Evolutionary conservation across 64 coral and sea anemone species (phyloP).

Genomic region (Orbicella faveolata): DNA sequence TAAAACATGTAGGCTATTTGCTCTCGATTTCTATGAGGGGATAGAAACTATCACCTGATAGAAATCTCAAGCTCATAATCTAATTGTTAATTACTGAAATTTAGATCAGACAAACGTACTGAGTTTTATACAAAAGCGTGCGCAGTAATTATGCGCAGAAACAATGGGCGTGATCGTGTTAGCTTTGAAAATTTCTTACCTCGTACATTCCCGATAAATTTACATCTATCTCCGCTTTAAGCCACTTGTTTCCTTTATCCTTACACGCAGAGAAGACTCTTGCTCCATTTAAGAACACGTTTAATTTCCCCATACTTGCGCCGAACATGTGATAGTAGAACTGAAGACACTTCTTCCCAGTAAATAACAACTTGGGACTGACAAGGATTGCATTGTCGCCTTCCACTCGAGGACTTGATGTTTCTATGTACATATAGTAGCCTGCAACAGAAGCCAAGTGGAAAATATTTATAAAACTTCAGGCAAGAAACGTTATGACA

Average conservation of each 20-base stretch:
- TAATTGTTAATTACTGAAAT: neutral
- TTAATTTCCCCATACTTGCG: conserved; percentile 10
- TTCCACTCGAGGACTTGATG: conserved; percentile 11
- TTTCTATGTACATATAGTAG: conserved; percentile 51
- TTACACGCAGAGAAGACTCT: neutral
- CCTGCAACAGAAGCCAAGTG: neutral
- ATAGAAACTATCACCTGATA: too few species aligned
- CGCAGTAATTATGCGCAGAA: too few species aligned
- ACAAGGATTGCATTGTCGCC: conserved; percentile 37
- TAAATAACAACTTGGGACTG: neutral
- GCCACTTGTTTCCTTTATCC: conserved; percentile 37
- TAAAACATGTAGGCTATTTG: too few species aligned
- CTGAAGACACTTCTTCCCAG: conserved; percentile 5
- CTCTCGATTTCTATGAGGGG: too few species aligned
- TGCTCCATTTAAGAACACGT: neutral
- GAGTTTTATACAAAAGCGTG: too few species aligned
- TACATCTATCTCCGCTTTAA: neutral
- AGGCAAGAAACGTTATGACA: too few species aligned
- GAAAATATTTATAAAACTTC: too few species aligned
- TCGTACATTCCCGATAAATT: neutral
- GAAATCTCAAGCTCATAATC: too few species aligned
- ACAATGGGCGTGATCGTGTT: too few species aligned
- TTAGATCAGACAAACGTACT: neutral
- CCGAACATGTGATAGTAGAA: conserved; percentile 68
- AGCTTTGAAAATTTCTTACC: neutral